A percentile compares a stretch with the other conserved stretches of the same genome.
Evolutionary conservation across 2,888 invertebrate species (phyloP).

Genomic region (Mimumesa dahlbomi): DNA sequence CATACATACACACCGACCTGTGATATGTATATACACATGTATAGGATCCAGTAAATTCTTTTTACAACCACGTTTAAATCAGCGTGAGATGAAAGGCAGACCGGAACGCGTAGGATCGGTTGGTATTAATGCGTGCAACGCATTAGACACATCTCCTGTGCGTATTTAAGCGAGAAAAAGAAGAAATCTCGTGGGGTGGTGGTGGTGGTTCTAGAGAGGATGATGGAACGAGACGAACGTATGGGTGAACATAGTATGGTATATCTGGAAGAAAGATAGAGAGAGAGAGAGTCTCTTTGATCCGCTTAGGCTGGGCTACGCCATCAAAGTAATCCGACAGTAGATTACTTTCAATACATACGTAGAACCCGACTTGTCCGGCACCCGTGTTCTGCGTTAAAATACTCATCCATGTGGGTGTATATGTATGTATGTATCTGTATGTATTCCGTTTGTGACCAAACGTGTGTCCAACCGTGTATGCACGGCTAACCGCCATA

Average conservation of each 20-base stretch:
- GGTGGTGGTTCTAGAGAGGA: not conserved
- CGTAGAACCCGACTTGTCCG: slow-evolving; percentile 40
- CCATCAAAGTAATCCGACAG: slow-evolving; percentile 72
- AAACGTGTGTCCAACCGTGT: slow-evolving; percentile 24
- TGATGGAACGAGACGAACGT: not conserved
- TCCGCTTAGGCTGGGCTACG: slow-evolving; percentile 67
- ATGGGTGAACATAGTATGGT: not conserved
- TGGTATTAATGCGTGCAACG: slow-evolving; percentile 64
- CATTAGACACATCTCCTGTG: slow-evolving; percentile 62
- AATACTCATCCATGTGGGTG: slow-evolving; percentile 40
- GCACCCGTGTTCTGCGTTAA: slow-evolving; percentile 51
- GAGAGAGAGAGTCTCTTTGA: slow-evolving; percentile 64
- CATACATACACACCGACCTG: too few relatives aligned
- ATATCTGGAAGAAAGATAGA: not conserved
- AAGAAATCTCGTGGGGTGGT: not conserved
- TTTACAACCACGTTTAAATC: slow-evolving; percentile 75
- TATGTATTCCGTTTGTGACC: slow-evolving; percentile 38
- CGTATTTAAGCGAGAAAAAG: slow-evolving; percentile 26
- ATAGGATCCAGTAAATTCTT: slow-evolving; percentile 72
- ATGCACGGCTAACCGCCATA: slow-evolving; percentile 48
- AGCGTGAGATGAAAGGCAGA: slow-evolving; percentile 73
- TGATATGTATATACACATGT: too few relatives aligned
- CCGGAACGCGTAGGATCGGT: slow-evolving; percentile 54
- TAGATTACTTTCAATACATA: slow-evolving; percentile 69
- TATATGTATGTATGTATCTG: too few relatives aligned